Evolutionary conservation across 2,888 invertebrate genomes (phyloP), one percentile per base, ranked within the genome.

Genomic region (Parnassius orleans): DNA sequence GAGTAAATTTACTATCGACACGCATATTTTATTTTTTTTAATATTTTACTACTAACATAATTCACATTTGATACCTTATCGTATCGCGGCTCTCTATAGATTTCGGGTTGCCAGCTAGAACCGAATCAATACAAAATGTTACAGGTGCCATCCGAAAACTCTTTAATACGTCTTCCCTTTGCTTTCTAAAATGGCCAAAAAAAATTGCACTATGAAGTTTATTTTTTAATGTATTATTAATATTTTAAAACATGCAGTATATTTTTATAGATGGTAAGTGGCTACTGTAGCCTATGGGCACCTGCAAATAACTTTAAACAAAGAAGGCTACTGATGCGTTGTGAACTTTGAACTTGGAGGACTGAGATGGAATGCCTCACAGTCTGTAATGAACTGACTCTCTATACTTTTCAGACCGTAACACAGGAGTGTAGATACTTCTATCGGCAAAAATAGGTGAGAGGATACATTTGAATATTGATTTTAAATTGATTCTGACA

Each of bases 21-120:
- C 15, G 14, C 10, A 9, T 14, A 12, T 9, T 14, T n/a, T 48
- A 1, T 1, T 2, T 19, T 19, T 19, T 19, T 19, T 19, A 19
- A 19, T 19, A 19, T 19, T 19, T 19, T 10, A 52, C 9, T n/a
- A 42, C 9, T 42, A 10, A 14, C 14, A 42, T 10, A n/a, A 53
- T 3, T 42, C 33, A 53, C n/a, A 33, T 2, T 48, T 50, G 9
- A n/a, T 51, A 61, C 61, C 57, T 57, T 42, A 44, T 19, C 15
- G n/a, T n/a, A 24, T 61, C 57, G 3, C 42, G 43, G 41, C n/a
- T 10, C 9, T 55, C 52, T 12, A n/a, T 10, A 44, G 61, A 33
- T 43, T 57, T 42, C 9, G 61, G 61, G 15, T 61, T 53, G n/a
- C 61, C 61, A 9, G 57, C 61, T 56, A 61, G 47, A 7, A 57